phyloP scores from a whole-genome alignment of 2,113 vertebrate genomes.

The Platycercus adscitus region DNA sequence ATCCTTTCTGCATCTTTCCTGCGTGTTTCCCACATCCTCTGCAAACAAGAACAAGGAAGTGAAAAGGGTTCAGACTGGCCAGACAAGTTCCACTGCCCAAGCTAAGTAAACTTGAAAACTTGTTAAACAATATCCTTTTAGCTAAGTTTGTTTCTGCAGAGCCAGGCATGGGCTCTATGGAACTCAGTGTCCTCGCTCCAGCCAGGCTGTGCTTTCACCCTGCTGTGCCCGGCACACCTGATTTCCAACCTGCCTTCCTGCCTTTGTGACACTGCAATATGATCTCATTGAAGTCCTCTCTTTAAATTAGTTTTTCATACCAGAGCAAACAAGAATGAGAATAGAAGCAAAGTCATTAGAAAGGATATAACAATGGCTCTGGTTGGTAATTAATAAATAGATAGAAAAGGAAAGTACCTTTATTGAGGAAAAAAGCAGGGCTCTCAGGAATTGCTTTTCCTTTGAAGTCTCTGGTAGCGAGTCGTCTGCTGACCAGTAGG shows the following conservation, averaged over 20 bases:
- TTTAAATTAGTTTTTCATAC: slow-evolving; percentile 4
- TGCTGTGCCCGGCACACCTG: background rate
- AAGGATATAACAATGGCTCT: background rate
- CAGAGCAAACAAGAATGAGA: slow-evolving; percentile 4
- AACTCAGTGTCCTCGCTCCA: background rate
- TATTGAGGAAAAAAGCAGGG: background rate
- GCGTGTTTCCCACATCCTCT: background rate
- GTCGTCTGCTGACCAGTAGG: background rate
- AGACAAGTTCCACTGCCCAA: background rate
- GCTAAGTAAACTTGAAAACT: background rate
- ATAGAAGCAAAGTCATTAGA: background rate
- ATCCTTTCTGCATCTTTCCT: background rate
- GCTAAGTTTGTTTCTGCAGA: background rate
- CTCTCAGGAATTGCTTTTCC: background rate
- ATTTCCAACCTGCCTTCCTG: background rate
- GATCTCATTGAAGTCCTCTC: background rate
- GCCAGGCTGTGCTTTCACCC: background rate
- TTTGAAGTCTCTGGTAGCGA: slow-evolving; percentile 19
- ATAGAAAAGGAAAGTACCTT: slow-evolving; percentile 35
- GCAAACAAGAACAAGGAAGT: background rate
- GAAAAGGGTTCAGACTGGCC: background rate
- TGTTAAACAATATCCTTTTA: background rate
- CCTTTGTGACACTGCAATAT: background rate
- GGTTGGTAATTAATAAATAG: slow-evolving; percentile 19
- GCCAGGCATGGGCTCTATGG: background rate